Base-by-base conservation (phyloP, 2,113 vertebrate species). In the Proteles cristata region DNA sequence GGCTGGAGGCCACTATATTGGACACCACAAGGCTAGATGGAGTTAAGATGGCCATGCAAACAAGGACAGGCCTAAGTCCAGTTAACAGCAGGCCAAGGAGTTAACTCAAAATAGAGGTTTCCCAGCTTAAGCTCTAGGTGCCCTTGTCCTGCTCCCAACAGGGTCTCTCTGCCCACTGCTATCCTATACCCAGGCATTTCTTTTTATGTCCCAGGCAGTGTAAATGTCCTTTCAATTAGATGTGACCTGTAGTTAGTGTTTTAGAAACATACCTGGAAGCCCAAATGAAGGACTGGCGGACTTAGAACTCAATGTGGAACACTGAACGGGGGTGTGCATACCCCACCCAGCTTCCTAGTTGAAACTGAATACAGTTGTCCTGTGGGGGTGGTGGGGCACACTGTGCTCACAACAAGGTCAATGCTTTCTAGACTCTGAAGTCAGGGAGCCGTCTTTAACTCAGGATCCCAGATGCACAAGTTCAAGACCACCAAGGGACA, bases 391-490 rank as follows among this genome's bases (percentile, higher is more conserved):
- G 33, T 45, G n/a, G 3, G 31, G 11, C 65, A 93, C 5, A 4
- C n/a, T 65, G 28, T 33, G 12, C 14, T 71, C 43, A 53, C 43
- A 50, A 48, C 15, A 77, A 35, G 14, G 6, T 45, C 35, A 1
- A 2, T 8, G 26, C 4, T 19, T 23, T 79, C 39, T 35, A 66
- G 63, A 25, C 25, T 23, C 69, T 48, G 66, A 66, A 45, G 79
- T 48, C 93, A 90, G 4, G 88, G 92, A 79, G 65, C 66, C 43
- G 95, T 50, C 86, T 94, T 68, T 15, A n/a, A 50, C 10, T 61
- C 4, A 0, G 2, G 48, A 76, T 87, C 25, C 65, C 65, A 95
- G 55, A 84, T 0, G 0, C 23, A 0, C 0, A 81, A 68, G 91
- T 86, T 76, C 5, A 68, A 87, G 84, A 2, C 8, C 45, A 66